These are phyloP conservation scores for Arvicanthis niloticus DNA, from an alignment of 2,113 vertebrate species.

Conservation along the genomic window DNA sequence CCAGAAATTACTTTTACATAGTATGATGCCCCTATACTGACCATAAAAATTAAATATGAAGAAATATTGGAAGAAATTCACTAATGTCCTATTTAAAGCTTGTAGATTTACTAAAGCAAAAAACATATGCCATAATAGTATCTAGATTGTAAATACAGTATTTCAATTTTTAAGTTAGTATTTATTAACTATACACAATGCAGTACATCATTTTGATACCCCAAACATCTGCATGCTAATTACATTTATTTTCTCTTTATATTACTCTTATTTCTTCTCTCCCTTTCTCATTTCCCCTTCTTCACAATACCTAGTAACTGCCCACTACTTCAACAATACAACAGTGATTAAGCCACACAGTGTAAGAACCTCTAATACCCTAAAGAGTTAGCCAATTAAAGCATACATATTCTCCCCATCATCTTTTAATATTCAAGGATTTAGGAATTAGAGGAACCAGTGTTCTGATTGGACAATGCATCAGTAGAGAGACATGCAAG, in stretches of 20 bases:
- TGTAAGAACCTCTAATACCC: background rate
- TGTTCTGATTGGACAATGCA: background rate
- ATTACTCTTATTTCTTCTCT: background rate
- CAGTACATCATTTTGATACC: background rate
- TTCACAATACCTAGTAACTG: background rate
- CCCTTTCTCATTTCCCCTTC: background rate
- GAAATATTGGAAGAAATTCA: constrained; percentile 2
- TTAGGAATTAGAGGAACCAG: background rate
- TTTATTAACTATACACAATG: background rate
- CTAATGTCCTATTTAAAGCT: background rate
- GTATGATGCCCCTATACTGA: background rate
- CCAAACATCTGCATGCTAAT: background rate
- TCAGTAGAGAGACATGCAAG: background rate
- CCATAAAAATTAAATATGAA: background rate
- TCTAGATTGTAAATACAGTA: background rate
- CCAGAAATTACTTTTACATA: background rate
- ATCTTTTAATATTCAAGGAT: background rate
- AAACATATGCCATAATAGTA: background rate
- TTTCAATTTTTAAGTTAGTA: background rate
- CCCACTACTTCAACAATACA: background rate
- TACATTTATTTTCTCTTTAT: too few relatives aligned
- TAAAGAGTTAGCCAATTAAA: background rate
- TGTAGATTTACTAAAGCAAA: constrained; percentile 10
- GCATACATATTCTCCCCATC: rapidly evolving
- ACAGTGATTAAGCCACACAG: background rate